Evolutionary conservation across 2,113 vertebrate genomes (phyloP).

Genomic region (Lepus timidus): DNA sequence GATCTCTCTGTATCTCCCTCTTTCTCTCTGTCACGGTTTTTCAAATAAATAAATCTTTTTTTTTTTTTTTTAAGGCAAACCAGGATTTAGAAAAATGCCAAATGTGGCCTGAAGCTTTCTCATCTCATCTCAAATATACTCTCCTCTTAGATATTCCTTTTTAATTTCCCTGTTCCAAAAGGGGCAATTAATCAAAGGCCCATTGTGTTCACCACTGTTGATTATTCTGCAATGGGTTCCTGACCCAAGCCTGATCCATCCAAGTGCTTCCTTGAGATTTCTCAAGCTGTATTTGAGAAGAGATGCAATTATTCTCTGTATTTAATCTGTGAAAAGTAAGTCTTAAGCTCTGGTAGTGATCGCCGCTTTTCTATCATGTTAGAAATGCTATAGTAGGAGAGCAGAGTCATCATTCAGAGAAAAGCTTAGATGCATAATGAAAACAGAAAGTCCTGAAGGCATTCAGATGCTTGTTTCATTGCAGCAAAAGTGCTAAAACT

Average conservation of each 20-base stretch:
- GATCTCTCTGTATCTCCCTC: too few species aligned
- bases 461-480: not conserved
- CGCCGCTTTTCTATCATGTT: not conserved
- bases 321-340: conserved; percentile 12
- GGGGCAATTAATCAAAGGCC: fast-evolving
- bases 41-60: too few species aligned
- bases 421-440: not conserved
- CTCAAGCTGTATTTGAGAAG: not conserved
- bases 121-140: not conserved
- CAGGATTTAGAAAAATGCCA: conserved; percentile 42
- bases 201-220: not conserved
- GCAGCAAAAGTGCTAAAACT: not conserved
- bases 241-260: not conserved
- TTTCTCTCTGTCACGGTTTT: too few species aligned
- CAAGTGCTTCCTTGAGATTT: not conserved
- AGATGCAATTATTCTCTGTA: not conserved
- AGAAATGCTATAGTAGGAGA: not conserved
- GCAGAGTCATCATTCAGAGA: not conserved
- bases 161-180: not conserved
- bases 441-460: not conserved
- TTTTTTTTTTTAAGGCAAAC: not conserved
- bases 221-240: not conserved
- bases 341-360: not conserved
- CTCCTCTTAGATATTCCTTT: not conserved
- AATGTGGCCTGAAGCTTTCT: not conserved